phyloP scores from a whole-genome alignment of 2,888 invertebrate genomes.

The Torymus auratus region DNA sequence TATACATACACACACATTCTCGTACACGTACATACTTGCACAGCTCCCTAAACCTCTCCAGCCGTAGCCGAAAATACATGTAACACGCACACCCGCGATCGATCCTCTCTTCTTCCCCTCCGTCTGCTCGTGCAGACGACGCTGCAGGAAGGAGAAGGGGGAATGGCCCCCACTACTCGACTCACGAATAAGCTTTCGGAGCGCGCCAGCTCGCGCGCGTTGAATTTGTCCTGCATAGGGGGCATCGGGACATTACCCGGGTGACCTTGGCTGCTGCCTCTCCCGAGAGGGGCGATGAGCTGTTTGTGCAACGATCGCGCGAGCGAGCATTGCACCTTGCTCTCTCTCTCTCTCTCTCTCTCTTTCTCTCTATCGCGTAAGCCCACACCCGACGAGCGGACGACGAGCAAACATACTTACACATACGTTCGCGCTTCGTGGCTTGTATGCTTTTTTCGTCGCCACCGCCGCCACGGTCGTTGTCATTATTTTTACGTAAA shows the following conservation, averaged over 20 bases:
- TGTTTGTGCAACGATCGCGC: conserved; percentile 72
- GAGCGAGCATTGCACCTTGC: conserved; percentile 73
- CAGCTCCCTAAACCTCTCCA: background rate
- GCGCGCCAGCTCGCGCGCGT: background rate
- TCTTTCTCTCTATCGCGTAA: conserved; percentile 67
- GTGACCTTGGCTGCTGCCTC: conserved; percentile 74
- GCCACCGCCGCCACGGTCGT: background rate
- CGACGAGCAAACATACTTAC: conserved; percentile 27
- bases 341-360: conserved; percentile 31
- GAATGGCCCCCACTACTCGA: conserved; percentile 12
- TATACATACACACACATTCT: background rate
- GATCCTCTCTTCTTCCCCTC: background rate
- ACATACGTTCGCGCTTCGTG: background rate
- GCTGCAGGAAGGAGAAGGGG: background rate
- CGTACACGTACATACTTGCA: background rate
- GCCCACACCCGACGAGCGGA: conserved; percentile 45
- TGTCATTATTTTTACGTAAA: conserved; percentile 29
- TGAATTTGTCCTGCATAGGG: conserved; percentile 72
- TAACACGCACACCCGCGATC: too few relatives aligned
- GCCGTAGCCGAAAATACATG: background rate
- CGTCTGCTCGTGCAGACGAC: background rate
- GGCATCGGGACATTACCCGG: conserved; percentile 77
- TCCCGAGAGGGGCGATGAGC: conserved; percentile 62
- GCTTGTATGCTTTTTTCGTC: background rate
- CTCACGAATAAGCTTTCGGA: conserved; percentile 37